Percentiles rank a stretch among this genome's conserved stretches.
Conservation (phyloP, 2,113 vertebrate genomes). For the Pogona vitticeps region DNA sequence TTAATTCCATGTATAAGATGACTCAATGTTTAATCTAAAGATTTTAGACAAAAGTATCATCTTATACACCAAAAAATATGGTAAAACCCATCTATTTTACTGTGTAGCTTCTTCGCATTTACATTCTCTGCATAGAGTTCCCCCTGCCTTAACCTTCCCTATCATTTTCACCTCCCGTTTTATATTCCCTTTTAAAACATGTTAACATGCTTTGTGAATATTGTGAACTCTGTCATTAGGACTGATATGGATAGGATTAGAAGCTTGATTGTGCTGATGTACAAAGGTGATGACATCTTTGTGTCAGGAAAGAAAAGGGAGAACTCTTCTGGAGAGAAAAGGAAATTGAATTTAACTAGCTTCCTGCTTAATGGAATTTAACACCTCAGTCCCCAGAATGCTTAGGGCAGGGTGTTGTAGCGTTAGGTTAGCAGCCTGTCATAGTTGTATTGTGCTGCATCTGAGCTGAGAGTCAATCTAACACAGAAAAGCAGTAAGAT, state of each 20-base stretch:
- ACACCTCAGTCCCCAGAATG: not conserved
- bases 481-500: not conserved
- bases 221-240: not conserved
- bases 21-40: no score
- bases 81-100: no score
- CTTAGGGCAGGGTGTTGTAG: not conserved
- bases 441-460: not conserved
- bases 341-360: not conserved
- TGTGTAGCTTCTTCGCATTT: no score
- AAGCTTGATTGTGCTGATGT: not conserved
- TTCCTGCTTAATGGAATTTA: not conserved
- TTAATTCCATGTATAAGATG: no score
- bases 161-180: not conserved
- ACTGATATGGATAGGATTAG: not conserved
- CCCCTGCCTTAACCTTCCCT: no score
- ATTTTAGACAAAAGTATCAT: no score
- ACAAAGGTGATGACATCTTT: not conserved
- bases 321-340: not conserved
- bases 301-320: not conserved
- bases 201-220: not conserved
- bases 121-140: no score
- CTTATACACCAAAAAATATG: no score
- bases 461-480: not conserved
- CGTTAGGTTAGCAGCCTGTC: not conserved
- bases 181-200: not conserved